Base-by-base conservation (phyloP, 2,113 vertebrate species). In the Ochotona princeps region DNA sequence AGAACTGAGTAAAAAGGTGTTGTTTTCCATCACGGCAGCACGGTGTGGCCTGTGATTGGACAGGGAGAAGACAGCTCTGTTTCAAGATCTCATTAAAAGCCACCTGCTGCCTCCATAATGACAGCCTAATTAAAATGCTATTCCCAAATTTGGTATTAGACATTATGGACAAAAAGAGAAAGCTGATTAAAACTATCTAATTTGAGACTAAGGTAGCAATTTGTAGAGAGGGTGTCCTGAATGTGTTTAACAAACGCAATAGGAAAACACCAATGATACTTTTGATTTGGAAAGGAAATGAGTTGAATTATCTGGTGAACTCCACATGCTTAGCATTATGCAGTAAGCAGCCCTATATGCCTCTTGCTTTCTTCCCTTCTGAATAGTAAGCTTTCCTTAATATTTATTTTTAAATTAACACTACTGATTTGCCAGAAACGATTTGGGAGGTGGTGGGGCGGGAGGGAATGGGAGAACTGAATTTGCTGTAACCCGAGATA, bases 71-170 rank as follows among this genome's bases (percentile, higher is more conserved):
- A 94, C 32, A 47, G 82, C 51, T 94, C 76, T 94, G 67, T 91
- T 89, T 94, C 89, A 89, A 95, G 88, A 83, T 93, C 94, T 96
- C 90, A 96, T 96, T 97, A 96, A 95, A 94, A 96, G 94, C 96
- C 96, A 97, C 96, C 94, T 97, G 93, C 96, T 96, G 96, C 90
- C 87, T 96, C 96, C 94, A 95, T 96, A 97, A 96, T 91, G 93
- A 89, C 76, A 80, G 73, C 91, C 80, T 95, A 93, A 95, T 97
- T 96, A 97, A 95, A 94, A 96, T 87, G 94, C 72, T 83, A 25
- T 75, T 82, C 89, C 85, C 60, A 94, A 90, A 96, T 94, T 88
- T 94, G 78, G 87, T 95, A 79, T 89, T 87, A 94, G 96, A 94
- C 74, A 86, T 79, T 92, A 87, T 86, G 96, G 95, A 91, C 91